phyloP scores from a whole-genome alignment of 30 jellyfish, hydroid and myxozoan species.

The Aurelia sp. region DNA sequence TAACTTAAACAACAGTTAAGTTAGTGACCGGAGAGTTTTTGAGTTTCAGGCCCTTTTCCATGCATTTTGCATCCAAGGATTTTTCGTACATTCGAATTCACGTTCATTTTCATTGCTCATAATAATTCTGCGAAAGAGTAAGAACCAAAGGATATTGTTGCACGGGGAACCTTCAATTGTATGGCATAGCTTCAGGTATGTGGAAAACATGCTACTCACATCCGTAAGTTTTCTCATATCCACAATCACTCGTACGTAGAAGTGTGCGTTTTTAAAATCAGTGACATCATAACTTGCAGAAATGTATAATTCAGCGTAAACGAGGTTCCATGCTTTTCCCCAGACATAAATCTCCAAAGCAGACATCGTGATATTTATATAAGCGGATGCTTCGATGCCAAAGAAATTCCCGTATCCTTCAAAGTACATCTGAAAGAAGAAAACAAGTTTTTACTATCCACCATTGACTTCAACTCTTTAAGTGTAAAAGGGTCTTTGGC shows the following conservation, averaged over 20 bases:
- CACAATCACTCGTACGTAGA: slow-evolving; percentile 90
- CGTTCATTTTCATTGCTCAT: too few species aligned
- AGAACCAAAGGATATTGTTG: too few species aligned
- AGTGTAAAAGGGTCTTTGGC: too few species aligned
- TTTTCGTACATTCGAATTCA: too few species aligned
- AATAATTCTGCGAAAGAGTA: too few species aligned
- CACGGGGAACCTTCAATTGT: too few species aligned
- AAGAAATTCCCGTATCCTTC: slow-evolving; percentile 93
- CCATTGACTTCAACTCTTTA: too few species aligned
- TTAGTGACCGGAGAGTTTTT: too few species aligned
- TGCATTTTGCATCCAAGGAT: too few species aligned
- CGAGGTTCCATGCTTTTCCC: slow-evolving; percentile 94
- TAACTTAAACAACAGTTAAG: too few species aligned
- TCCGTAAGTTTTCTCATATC: slow-evolving; percentile 84
- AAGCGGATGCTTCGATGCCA: slow-evolving; percentile 89
- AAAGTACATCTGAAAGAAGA: slow-evolving; percentile 76
- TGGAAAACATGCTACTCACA: slow-evolving; percentile 38
- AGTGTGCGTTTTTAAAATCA: slow-evolving; percentile 68
- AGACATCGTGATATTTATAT: slow-evolving; percentile 76
- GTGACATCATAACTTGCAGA: slow-evolving; percentile 85
- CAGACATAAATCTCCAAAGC: slow-evolving; percentile 85
- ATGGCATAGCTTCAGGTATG: neutral
- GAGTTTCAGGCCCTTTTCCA: too few species aligned
- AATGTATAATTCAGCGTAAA: slow-evolving; percentile 90
- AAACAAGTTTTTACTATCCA: neutral